Conservation (phyloP, 2,797 vertebrate species). For the Sebastes cheni region DNA sequence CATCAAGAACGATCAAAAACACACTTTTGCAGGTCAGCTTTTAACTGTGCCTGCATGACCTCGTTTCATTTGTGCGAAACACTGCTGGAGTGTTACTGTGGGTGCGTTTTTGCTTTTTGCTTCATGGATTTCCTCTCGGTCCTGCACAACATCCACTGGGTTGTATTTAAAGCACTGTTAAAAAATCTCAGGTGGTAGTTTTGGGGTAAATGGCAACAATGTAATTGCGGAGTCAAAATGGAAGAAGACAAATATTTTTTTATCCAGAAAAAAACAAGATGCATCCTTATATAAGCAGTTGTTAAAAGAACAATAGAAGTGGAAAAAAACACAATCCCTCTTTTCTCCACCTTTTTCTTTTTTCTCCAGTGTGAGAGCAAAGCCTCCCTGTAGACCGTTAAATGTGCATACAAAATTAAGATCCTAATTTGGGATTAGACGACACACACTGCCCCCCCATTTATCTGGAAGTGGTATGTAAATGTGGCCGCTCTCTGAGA, state of each 20-base stretch:
- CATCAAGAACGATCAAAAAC: constrained; percentile 18
- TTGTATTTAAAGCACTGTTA: background rate
- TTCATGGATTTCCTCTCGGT: background rate
- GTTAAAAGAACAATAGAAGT: background rate
- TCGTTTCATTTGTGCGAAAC: constrained; percentile 14
- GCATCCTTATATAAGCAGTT: background rate
- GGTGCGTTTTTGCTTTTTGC: background rate
- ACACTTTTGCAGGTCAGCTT: background rate
- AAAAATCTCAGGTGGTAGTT: background rate
- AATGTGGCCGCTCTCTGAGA: constrained; percentile 50
- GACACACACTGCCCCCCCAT: constrained; percentile 7
- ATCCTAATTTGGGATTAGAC: constrained; percentile 73
- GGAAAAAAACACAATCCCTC: background rate
- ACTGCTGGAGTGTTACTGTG: background rate
- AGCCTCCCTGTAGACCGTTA: constrained; percentile 20
- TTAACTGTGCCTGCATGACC: background rate
- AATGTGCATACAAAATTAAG: constrained; percentile 50
- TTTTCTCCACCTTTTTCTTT: constrained; percentile 7
- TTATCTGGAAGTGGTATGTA: constrained; percentile 65
- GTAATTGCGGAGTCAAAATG: background rate
- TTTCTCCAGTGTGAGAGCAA: constrained; percentile 1
- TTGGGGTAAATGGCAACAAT: background rate
- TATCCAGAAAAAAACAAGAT: background rate
- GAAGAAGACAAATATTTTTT: background rate
- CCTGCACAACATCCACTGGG: background rate